Conservation (phyloP, 2,797 vertebrate species). For the Valencia hispanica region DNA sequence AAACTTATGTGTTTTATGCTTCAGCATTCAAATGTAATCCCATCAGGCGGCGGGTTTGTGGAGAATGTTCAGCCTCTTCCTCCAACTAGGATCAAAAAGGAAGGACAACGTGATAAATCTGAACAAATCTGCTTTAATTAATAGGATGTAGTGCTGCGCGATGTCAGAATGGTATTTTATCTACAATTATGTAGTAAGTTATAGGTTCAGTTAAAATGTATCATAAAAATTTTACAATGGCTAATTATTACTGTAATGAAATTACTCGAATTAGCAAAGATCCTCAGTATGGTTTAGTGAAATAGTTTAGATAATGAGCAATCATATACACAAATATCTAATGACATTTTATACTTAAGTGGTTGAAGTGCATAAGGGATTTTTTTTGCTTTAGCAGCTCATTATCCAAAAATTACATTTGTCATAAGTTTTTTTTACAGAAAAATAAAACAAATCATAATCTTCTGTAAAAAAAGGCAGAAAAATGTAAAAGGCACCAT, state of each 20-base stretch:
- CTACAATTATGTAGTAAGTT: not conserved
- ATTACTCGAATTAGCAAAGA: not conserved
- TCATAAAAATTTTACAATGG: not conserved
- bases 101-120: constrained; percentile 8
- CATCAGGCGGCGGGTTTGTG: constrained; percentile 73
- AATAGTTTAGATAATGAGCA: not conserved
- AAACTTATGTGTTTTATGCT: constrained; percentile 14
- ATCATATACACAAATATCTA: not conserved
- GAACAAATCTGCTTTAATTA: not conserved
- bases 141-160: not conserved
- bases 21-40: constrained; percentile 45
- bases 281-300: not conserved
- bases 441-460: not conserved
- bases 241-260: not conserved
- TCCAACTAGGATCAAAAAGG: constrained; percentile 67
- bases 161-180: not conserved
- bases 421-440: not conserved
- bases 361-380: not conserved
- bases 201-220: not conserved
- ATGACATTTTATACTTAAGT: not conserved
- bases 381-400: not conserved
- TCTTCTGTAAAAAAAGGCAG: not conserved
- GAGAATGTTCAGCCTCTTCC: constrained; percentile 60
- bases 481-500: not conserved
- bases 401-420: not conserved